Base-by-base conservation (phyloP, 2,888 invertebrate genomes). In the Diarsia dahlii region DNA sequence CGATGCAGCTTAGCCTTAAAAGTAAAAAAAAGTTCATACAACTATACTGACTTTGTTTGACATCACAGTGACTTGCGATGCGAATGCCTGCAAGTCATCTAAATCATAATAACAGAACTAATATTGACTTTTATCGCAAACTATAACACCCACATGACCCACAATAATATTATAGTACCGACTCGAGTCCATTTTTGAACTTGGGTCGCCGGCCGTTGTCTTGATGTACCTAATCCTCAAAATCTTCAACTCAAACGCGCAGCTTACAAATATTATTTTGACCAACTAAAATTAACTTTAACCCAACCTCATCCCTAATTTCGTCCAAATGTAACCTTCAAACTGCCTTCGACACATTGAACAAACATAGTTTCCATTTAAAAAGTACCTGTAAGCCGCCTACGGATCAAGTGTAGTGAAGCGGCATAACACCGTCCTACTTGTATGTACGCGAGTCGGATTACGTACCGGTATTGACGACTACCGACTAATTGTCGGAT, bases 361-460 rank as follows among this genome's bases (percentile, higher is more conserved):
- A 76, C 65, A 82, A 45, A 63, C 54, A 78, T 62, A 72, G 81
- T 81, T 81, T 68, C 78, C 72, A 76, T 85, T 88, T 87, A 85
- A 88, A 84, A 85, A 82, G 82, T 87, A 54, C 34, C 67, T 72
- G 71, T 82, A 83, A 87, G 79, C 83, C 65, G 58, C 39, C 68
- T 64, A 20, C 54, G 89, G 84, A 81, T 88, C 82, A 83, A 69
- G 78, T 84, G 76, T 69, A 88, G 64, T 87, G 76, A 72, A 81
- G 87, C 82, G 88, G 39, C 67, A 86, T 84, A 87, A 84, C 56
- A 74, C 87, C 87, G 69, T 79, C 74, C 79, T 81, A 82, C 83
- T 83, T 84, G 86, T 85, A 81, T 89, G 80, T 82, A 84, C 82
- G 83, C 83, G 85, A 85, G 79, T 89, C 87, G 82, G 75, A 81